Evolutionary conservation across 2,797 vertebrate species (phyloP), one percentile per base, ranked within the genome.

Genomic region (Epinephelus coioides): DNA sequence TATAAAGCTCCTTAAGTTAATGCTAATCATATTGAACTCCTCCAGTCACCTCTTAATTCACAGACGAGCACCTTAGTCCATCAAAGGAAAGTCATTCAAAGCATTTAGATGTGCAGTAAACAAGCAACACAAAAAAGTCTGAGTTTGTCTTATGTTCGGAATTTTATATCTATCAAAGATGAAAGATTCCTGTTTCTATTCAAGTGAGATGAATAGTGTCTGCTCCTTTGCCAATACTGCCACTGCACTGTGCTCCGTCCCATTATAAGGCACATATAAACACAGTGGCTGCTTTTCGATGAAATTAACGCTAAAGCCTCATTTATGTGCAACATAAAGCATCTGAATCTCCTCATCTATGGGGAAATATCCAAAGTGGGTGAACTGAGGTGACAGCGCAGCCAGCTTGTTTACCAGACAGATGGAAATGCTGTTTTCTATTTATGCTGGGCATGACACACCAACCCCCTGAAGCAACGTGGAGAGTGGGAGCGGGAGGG

Each of bases 391-490:
- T 85, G 86, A 86, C 80, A 70, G 83, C 79, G 86, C 81, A 82
- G 83, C 78, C 69, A 38, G 72, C 81, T 88, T 90, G 89, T 94
- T 93, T 90, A 87, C 83, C 88, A 91, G 81, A 85, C 91, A 88
- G 87, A 90, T 90, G 91, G 84, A 93, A 89, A 90, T 89, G 67
- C 71, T 88, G 79, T 85, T 91, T 89, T 90, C 83, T 91, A 77
- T 92, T 92, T 86, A 90, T 91, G 87, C 88, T 50, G 86, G 86
- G 60, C 83, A 82, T 87, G 91, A 91, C 84, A 89, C 84, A 83
- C 82, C 81, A 79, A 85, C 44, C 80, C 81, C 91, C 88, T 59
- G 66, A 76, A 89, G 88, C 89, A 78, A 83, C 72, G 61, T 13
- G 34, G 71, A 81, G 73, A 71, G 88, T 61, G 63, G 68, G 71